phyloP scores from a whole-genome alignment of 2,888 invertebrate genomes.

The Drosophila kambysellisi region DNA sequence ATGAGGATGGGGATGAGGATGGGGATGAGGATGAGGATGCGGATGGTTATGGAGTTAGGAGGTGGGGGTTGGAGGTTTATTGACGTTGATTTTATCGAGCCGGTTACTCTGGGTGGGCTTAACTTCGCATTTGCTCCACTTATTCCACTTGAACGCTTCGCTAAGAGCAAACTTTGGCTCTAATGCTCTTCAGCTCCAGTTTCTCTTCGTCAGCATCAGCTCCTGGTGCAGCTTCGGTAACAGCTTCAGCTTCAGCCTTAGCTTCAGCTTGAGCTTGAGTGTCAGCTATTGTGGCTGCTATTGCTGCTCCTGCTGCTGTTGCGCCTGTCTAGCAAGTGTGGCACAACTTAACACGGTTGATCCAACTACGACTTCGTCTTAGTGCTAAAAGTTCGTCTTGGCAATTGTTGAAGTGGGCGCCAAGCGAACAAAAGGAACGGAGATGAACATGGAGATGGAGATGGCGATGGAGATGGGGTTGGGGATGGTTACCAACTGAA shows the following conservation, averaged over 20 bases:
- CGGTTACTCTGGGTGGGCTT: constrained; percentile 20
- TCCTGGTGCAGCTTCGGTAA: constrained; percentile 12
- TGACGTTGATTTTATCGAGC: constrained; percentile 20
- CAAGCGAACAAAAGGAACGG: background rate
- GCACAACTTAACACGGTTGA: constrained; percentile 34
- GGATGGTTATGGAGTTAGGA: background rate
- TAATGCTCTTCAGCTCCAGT: constrained; percentile 50
- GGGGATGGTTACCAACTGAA: background rate
- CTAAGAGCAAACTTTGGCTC: constrained; percentile 67
- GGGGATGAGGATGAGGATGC: constrained; percentile 2
- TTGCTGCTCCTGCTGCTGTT: constrained; percentile 1
- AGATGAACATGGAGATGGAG: background rate
- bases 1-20: constrained; percentile 8
- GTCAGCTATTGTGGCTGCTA: constrained; percentile 1
- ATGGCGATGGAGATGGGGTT: background rate
- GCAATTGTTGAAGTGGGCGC: constrained; percentile 38
- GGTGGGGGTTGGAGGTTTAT: background rate
- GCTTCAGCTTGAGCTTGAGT: constrained; percentile 6
- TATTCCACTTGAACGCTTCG: constrained; percentile 71
- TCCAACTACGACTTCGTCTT: constrained; percentile 16
- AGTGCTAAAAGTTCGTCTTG: constrained; percentile 34
- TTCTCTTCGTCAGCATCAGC: constrained; percentile 16
- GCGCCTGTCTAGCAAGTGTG: constrained; percentile 28
- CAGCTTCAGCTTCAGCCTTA: background rate
- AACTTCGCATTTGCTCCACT: constrained; percentile 67